Conservation (phyloP, 2,888 invertebrate genomes). For the Meteorus cinctellus region DNA sequence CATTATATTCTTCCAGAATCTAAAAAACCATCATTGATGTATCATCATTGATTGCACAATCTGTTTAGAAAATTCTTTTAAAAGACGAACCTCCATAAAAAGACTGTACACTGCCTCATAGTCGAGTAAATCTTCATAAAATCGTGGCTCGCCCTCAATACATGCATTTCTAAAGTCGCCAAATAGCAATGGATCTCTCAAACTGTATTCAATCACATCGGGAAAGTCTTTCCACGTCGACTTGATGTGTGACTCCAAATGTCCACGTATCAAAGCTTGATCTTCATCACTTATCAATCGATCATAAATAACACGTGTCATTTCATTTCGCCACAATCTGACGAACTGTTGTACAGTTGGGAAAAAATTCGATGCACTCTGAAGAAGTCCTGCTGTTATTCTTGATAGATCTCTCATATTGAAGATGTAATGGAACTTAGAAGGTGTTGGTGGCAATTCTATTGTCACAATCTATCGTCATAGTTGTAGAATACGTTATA, state of each 20-base stretch:
- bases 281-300: conserved; percentile 85
- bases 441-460: conserved; percentile 91
- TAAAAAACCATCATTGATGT: conserved; percentile 62
- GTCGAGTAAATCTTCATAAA: conserved; percentile 92
- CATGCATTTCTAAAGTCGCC: conserved; percentile 92
- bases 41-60: not conserved
- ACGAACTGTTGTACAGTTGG: conserved; percentile 81
- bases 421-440: conserved; percentile 96
- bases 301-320: conserved; percentile 90
- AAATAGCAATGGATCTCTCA: conserved; percentile 88
- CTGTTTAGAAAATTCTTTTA: not conserved
- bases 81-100: conserved; percentile 83
- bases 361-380: conserved; percentile 83
- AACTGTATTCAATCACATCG: conserved; percentile 78
- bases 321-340: conserved; percentile 94
- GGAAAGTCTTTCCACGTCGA: conserved; percentile 75
- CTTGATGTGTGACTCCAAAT: conserved; percentile 78
- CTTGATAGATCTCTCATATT: conserved; percentile 93
- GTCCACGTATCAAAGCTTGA: conserved; percentile 77
- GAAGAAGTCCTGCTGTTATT: conserved; percentile 86
- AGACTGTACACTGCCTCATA: conserved; percentile 91
- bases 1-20: conserved; percentile 91
- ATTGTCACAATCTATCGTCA: conserved; percentile 79
- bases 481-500: conserved; percentile 46
- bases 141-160: conserved; percentile 85